phyloP scores from a whole-genome alignment of 1,140 invertebrate genomes.

The Bombus confusus region DNA sequence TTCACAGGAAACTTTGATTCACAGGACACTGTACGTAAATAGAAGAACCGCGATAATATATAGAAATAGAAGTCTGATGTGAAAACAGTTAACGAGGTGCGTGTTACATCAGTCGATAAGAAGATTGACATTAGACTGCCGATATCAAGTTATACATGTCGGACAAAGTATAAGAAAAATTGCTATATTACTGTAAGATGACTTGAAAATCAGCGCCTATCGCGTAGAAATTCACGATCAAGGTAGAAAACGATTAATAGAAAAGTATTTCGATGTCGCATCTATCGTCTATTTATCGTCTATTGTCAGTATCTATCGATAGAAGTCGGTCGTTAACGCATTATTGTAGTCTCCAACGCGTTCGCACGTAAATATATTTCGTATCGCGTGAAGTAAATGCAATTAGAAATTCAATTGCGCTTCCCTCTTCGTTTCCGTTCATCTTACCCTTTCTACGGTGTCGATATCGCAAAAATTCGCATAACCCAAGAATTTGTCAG shows the following conservation, averaged over 20 bases:
- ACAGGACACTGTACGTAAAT: not conserved
- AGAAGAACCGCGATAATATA: not conserved
- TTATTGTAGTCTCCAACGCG: conserved; percentile 10
- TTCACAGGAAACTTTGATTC: not conserved
- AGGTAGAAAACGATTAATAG: not conserved
- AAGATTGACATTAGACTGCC: not conserved
- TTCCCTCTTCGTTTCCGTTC: not conserved
- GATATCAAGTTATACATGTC: too few relatives aligned
- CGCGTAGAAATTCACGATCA: not conserved
- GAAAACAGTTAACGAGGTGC: not conserved
- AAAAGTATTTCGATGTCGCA: not conserved
- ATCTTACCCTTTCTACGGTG: not conserved
- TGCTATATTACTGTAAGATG: not conserved
- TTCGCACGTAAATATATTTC: conserved; percentile 51
- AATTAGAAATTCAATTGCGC: conserved; percentile 35
- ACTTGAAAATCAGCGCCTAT: not conserved
- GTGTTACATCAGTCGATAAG: not conserved
- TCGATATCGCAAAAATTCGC: too few relatives aligned
- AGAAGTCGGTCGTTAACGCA: conserved; percentile 26
- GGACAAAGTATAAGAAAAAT: not conserved
- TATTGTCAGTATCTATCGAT: conserved; percentile 2
- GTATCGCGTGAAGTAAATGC: conserved; percentile 39
- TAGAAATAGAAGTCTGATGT: not conserved
- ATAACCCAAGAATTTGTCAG: not conserved
- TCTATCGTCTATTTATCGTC: not conserved